Conservation (phyloP, 2,888 invertebrate species). For the Pocota personata region DNA sequence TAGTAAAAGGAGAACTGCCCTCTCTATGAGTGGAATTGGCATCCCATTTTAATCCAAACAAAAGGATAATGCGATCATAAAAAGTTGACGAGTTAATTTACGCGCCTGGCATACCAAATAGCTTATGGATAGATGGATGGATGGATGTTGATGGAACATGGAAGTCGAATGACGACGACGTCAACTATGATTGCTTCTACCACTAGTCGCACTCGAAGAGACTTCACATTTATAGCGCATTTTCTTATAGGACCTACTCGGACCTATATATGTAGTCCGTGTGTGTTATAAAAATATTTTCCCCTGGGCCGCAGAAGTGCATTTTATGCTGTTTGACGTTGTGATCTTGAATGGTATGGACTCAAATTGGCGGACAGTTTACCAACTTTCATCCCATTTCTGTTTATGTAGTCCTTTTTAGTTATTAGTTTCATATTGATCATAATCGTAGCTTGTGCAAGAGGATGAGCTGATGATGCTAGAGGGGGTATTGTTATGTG, state of each 20-base stretch:
- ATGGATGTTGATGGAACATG: constrained; percentile 29
- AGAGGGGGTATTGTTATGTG: constrained; percentile 21
- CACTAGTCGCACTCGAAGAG: constrained; percentile 38
- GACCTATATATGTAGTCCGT: constrained; percentile 32
- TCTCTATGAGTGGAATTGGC: constrained; percentile 60
- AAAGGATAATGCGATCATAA: constrained; percentile 75
- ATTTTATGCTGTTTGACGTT: constrained; percentile 38
- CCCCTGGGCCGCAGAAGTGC: constrained; percentile 59
- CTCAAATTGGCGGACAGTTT: neutral
- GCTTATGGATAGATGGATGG: constrained; percentile 47
- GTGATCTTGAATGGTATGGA: neutral
- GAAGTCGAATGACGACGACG: constrained; percentile 3
- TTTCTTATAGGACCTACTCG: constrained; percentile 69
- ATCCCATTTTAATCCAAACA: constrained; percentile 74
- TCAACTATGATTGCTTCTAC: constrained; percentile 34
- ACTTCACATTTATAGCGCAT: constrained; percentile 72
- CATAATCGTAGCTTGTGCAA: constrained; percentile 13
- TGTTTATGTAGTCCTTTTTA: constrained; percentile 31
- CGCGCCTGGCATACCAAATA: constrained; percentile 76
- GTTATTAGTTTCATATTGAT: constrained; percentile 55
- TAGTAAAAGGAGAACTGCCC: constrained; percentile 10
- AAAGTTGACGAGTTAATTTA: constrained; percentile 78
- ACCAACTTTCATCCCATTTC: constrained; percentile 19
- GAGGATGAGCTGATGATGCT: constrained; percentile 2
- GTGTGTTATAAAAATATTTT: constrained; percentile 38